Evolutionary conservation across 1,140 invertebrate species (phyloP).

Genomic region (Zophobas morio): DNA sequence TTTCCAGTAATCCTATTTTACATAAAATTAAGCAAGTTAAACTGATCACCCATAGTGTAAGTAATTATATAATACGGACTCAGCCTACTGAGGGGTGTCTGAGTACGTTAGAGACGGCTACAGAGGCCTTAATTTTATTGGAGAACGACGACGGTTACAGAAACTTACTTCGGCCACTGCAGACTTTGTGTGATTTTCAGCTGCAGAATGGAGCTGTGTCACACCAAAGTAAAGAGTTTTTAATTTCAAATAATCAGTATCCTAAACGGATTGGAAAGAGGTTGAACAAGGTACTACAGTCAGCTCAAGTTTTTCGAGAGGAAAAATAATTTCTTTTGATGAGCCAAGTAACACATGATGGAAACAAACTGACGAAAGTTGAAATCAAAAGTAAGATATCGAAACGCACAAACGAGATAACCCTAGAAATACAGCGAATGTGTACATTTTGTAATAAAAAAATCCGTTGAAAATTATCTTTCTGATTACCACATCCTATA

Average conservation of each 20-base stretch:
- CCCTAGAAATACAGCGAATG: too few relatives aligned
- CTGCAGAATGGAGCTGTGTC: constrained; percentile 91
- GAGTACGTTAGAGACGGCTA: constrained; percentile 92
- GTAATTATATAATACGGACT: constrained; percentile 93
- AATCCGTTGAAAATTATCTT: too few relatives aligned
- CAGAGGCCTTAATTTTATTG: constrained; percentile 83
- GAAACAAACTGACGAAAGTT: too few relatives aligned
- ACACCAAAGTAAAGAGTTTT: constrained; percentile 93
- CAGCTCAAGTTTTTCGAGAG: constrained; percentile 56
- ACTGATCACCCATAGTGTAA: constrained; percentile 78
- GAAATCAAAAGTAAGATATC: too few relatives aligned
- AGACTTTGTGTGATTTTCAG: constrained; percentile 88
- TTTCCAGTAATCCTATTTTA: constrained; percentile 79
- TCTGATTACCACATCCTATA: too few relatives aligned
- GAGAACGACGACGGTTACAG: constrained; percentile 79
- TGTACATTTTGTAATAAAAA: too few relatives aligned
- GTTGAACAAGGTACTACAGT: constrained; percentile 72
- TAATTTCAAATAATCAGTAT: constrained; percentile 88
- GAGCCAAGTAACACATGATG: too few relatives aligned
- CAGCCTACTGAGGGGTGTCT: constrained; percentile 93
- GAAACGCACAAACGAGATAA: too few relatives aligned
- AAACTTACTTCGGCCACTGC: constrained; percentile 83
- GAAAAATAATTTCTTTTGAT: neutral
- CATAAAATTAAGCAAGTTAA: constrained; percentile 82
- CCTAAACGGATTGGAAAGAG: constrained; percentile 87